Evolutionary conservation across 1,140 invertebrate genomes (phyloP).

Genomic region (Drosophila tropicalis): DNA sequence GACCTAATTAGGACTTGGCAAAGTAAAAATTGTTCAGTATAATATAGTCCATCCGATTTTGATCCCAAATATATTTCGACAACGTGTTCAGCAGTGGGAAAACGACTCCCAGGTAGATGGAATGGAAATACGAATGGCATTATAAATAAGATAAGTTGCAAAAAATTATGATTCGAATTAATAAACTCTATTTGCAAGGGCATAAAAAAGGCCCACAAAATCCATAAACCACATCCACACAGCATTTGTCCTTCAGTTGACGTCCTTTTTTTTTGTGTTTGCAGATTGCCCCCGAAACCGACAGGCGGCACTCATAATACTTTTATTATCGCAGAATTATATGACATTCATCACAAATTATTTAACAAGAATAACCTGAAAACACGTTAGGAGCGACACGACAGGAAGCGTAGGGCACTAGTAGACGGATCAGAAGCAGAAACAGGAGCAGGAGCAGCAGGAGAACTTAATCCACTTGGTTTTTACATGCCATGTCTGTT

Average conservation of each 20-base stretch:
- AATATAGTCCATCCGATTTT: no score
- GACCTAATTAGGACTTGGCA: no score
- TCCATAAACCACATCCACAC: background rate
- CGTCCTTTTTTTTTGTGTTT: background rate
- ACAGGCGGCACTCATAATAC: slow-evolving; percentile 46
- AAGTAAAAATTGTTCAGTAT: no score
- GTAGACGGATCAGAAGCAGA: background rate
- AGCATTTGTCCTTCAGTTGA: slow-evolving; percentile 5
- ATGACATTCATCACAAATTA: slow-evolving; percentile 55
- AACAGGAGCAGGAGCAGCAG: background rate
- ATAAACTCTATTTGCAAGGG: no score
- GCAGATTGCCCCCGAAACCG: slow-evolving; percentile 7
- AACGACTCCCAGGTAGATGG: no score
- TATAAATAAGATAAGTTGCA: no score
- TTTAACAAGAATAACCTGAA: slow-evolving; percentile 14
- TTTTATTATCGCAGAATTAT: slow-evolving; percentile 49
- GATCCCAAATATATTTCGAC: no score
- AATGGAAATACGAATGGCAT: no score
- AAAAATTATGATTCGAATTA: no score
- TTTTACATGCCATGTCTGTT: slow-evolving; percentile 41
- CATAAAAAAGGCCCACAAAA: no score
- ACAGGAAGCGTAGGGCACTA: background rate
- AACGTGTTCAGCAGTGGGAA: no score
- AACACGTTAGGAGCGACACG: slow-evolving; percentile 5
- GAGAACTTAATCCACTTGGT: slow-evolving; percentile 48